These are phyloP conservation scores for Scaptomyza caliginosa DNA, from an alignment of 2,888 invertebrate genomes.

Conservation along the genomic window DNA sequence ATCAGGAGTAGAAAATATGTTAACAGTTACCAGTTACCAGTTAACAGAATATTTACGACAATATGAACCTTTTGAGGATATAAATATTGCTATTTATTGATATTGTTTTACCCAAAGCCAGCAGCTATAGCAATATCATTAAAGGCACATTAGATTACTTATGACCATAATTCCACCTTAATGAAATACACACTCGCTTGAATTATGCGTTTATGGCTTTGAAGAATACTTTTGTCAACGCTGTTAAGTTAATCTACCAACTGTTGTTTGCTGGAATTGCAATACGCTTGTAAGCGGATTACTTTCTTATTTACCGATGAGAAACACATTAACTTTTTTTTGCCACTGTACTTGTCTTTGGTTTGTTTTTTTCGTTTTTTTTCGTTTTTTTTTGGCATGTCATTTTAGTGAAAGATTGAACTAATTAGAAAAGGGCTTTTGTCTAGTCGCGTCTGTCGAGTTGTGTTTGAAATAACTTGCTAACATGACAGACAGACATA, in stretches of 20 bases:
- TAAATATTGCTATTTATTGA: background rate
- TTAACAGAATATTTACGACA: background rate
- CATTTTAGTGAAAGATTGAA: background rate
- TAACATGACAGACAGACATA: no score
- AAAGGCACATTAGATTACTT: background rate
- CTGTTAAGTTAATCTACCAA: background rate
- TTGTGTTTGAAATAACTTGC: background rate
- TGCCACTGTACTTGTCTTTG: no score
- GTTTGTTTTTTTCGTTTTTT: background rate
- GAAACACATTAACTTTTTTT: no score
- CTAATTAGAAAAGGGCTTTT: background rate
- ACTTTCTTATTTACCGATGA: background rate
- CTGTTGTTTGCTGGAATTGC: background rate
- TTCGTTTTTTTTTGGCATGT: background rate
- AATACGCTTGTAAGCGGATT: conserved; percentile 1
- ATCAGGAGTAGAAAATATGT: background rate
- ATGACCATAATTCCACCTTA: background rate
- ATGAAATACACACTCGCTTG: background rate
- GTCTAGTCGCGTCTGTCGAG: background rate
- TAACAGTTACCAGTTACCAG: background rate
- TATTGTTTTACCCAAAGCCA: background rate
- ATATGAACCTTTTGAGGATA: background rate
- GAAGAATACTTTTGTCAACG: background rate
- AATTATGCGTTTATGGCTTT: background rate
- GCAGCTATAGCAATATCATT: background rate